Evolutionary conservation across 2,888 invertebrate genomes (phyloP).

Genomic region (Thelaira solivaga): DNA sequence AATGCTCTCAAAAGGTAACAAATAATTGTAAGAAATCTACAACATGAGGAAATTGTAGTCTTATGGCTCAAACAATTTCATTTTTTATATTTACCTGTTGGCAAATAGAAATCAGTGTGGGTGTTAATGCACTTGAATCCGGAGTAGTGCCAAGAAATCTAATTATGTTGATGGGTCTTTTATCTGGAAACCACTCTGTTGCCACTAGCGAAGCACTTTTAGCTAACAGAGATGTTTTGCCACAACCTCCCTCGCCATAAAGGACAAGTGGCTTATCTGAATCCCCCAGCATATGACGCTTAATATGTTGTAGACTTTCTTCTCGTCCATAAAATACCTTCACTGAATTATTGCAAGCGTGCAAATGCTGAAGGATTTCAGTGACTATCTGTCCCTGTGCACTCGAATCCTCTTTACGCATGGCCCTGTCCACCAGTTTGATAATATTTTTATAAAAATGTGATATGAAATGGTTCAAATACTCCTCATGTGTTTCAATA

Average conservation of each 20-base stretch:
- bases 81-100: too few relatives aligned
- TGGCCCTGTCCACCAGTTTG: conserved; percentile 93
- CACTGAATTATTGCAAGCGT: conserved; percentile 95
- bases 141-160: conserved; percentile 98
- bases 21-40: conserved; percentile 93
- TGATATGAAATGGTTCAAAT: conserved; percentile 93
- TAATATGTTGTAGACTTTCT: conserved; percentile 87
- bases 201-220: conserved; percentile 91
- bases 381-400: conserved; percentile 96
- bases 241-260: conserved; percentile 97
- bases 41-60: too few relatives aligned
- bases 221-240: conserved; percentile 96
- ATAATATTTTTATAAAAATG: conserved; percentile 96
- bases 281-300: conserved; percentile 88
- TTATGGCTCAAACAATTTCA: too few relatives aligned
- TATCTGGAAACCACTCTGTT: conserved; percentile 84
- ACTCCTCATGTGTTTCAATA: conserved; percentile 94
- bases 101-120: conserved; percentile 95
- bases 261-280: conserved; percentile 93
- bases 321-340: conserved; percentile 95
- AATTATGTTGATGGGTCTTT: conserved; percentile 90
- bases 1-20: conserved; percentile 93
- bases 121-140: conserved; percentile 95
- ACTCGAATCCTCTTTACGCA: conserved; percentile 96
- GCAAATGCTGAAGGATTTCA: conserved; percentile 95